Evolutionary conservation across 2,888 invertebrate genomes (phyloP).

Genomic region (Caenorhabditis sp.): DNA sequence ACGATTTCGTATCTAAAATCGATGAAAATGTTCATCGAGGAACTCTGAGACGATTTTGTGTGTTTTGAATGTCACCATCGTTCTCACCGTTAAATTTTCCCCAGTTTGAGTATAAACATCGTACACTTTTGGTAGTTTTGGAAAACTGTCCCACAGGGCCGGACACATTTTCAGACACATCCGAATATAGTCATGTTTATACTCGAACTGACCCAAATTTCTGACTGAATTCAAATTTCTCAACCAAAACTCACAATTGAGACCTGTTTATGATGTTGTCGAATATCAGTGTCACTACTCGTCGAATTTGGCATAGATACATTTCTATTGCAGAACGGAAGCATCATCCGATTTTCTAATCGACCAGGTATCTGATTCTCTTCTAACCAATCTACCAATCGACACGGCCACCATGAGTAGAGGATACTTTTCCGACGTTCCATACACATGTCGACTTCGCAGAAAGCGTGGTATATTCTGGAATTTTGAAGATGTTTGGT

Average conservation of each 20-base stretch:
- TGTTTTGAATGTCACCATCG: no score
- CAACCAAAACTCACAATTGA: slow-evolving; percentile 54
- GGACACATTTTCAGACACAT: background rate
- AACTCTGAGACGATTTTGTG: no score
- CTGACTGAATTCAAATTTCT: background rate
- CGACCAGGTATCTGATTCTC: slow-evolving; percentile 55
- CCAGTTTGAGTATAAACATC: no score
- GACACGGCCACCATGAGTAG: slow-evolving; percentile 43
- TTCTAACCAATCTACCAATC: slow-evolving; percentile 56
- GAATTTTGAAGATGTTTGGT: slow-evolving; percentile 1
- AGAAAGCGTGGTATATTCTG: slow-evolving; percentile 58
- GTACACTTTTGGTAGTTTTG: no score
- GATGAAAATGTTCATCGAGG: no score
- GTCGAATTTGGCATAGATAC: background rate
- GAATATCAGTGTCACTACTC: slow-evolving; percentile 25
- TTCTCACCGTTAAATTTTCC: no score
- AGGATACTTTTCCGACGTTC: slow-evolving; percentile 50
- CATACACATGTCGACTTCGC: slow-evolving; percentile 53
- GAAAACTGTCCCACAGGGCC: no score
- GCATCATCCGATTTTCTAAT: slow-evolving; percentile 22
- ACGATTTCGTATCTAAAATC: no score
- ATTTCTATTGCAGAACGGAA: background rate
- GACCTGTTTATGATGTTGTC: slow-evolving; percentile 54
- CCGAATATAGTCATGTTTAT: slow-evolving; percentile 4
- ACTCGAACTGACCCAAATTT: background rate